Evolutionary conservation across 2,888 invertebrate species (phyloP), one percentile per base, ranked within the genome.

Genomic region (Dicranocentrus wangi): DNA sequence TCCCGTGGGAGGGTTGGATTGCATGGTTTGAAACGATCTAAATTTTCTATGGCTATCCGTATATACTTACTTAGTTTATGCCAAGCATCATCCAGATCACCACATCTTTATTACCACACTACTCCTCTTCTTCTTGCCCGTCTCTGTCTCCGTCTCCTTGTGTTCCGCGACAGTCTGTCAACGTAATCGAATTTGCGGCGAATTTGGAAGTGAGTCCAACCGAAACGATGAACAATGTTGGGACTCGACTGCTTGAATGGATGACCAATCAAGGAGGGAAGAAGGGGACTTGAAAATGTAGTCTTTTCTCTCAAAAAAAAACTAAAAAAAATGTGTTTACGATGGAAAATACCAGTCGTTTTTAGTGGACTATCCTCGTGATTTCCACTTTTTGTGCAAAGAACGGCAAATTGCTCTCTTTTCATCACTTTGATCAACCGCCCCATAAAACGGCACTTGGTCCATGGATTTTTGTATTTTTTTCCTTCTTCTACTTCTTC

Each of bases 11-110:
- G 51, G 13, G 32, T n/a, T 51, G 60, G 72, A 72, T 72, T 72
- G 61, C 63, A 72, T 63, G 72, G 42, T 72, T 61, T 72, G 72
- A 72, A 72, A 60, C 61, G 17, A 72, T 72, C 72, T 61, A 72
- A 72, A 61, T 72, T 72, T 72, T 72, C 61, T 72, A 28, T 72
- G 17, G 47, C 13, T 51, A 43, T 63, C 51, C 17, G 5, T 19
- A 53, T 69, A 53, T n/a, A n/a, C n/a, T n/a, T n/a, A n/a, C n/a
- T n/a, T n/a, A n/a, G n/a, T n/a, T 69, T 69, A 25, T 51, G 25
- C n/a, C n/a, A n/a, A n/a, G n/a, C n/a, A n/a, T n/a, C n/a, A 10
- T n/a, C n/a, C n/a, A 55, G 55, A 21, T n/a, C n/a, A 72, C 61
- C 61, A 25, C 72, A 61, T 63, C 51, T 72, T 72, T 72, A 51